Base-by-base conservation (phyloP, 2,797 vertebrate species). In the Xiphophorus birchmanni region DNA sequence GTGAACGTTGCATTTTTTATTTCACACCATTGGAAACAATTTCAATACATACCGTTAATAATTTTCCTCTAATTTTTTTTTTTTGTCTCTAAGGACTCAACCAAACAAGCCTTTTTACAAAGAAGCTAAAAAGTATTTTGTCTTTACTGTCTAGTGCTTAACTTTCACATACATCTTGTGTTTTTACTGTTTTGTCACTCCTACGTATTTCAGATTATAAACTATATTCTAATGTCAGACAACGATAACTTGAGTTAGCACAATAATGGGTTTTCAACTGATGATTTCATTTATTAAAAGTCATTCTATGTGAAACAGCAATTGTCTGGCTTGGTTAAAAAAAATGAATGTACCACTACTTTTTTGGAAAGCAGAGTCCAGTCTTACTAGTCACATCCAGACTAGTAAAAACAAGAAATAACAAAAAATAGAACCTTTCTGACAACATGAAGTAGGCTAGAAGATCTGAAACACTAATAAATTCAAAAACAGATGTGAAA, bases 91-190 rank as follows among this genome's bases (percentile, higher is more conserved):
- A 82, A 80, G 52, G 73, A 88, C 63, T 21, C 50, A 81, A 45
- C 74, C 73, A 84, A 69, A 65, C 56, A 79, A 78, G 52, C 42
- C 10, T 5, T 82, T 54, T 86, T 87, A 88, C 84, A 60, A 89
- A 89, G 48, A 79, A 81, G 56, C 86, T 90, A 87, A 88, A 89
- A 86, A 80, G 80, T 40, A 67, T 56, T 74, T 63, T 67, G 75
- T 80, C 48, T 85, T 80, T 77, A 83, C 79, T 13, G 32, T 37
- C 17, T 7, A 1, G 15, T 37, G 60, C 32, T 32, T 7, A 21
- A 67, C 8, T 35, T 67, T 40, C 15, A 21, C 63, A 40, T 9
- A 67, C 10, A 10, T 69, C 23, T 26, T 42, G 21, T 42, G 37
- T 69, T 42, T 37, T 42, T 26, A 21, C 35, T 12, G 21, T 42